Evolutionary conservation across 1,140 invertebrate genomes (phyloP), one percentile per base, ranked within the genome.

Genomic region (Colletes latitarsis): DNA sequence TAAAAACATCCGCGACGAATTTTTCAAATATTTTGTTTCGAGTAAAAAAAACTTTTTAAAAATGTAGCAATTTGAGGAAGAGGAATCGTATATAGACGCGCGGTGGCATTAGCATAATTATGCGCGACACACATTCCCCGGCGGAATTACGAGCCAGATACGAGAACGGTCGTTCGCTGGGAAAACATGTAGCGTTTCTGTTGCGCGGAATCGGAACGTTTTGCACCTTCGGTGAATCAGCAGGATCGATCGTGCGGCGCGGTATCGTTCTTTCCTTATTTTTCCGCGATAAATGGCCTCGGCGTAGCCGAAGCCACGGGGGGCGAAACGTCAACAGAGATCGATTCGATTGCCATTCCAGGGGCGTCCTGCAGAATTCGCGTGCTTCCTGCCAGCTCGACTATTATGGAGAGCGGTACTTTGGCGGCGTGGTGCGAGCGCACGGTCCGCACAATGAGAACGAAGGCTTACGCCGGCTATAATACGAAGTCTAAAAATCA

Each of bases 401-500:
- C 77, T 73, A 79, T 85, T 70, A 84, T 17, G 55, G 57, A 17
- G 81, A 67, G 43, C 64, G 68, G 76, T 46, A 79, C 63, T 80
- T 68, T 62, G 83, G 84, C 77, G 77, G 76, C 84, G 73, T 81
- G 85, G 84, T 69, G 86, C 88, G 89, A 88, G 87, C 88, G 88
- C 57, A 68, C 58, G 58, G 69, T 30, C 46, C 70, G 70, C 63
- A 89, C 88, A 88, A 90, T 90, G 76, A 72, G 81, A 68, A 62
- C 41, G 86, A 84, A 91, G 91, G 89, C 88, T 91, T 90, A 91
- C 64, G 58, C 14, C 69, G 84, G 77, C 84, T 88, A 91, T 90
- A 92, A 93, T 92, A 84, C 88, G 71, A 90, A 92, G 92, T 93
- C 92, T 92, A 93, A 92, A 93, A 93, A 93, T 93, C 92, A 93